Conservation (phyloP, 2,113 vertebrate genomes). For the Charina bottae region DNA sequence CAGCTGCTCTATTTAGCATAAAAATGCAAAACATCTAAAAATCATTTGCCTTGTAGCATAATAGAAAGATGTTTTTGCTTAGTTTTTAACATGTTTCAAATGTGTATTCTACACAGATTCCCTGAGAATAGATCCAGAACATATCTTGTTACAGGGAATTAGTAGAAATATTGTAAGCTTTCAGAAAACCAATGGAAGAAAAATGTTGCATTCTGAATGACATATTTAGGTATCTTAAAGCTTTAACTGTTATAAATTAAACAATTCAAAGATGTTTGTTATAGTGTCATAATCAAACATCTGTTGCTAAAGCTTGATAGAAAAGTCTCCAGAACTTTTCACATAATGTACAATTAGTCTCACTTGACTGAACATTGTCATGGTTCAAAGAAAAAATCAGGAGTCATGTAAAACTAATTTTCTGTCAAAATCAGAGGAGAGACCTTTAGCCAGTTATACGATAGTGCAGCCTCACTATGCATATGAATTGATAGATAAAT, state of each 20-base stretch:
- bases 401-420: conserved; percentile 63
- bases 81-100: conserved; percentile 80
- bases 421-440: conserved; percentile 56
- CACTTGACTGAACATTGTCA: conserved; percentile 43
- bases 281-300: conserved; percentile 62
- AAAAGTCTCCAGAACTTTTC: conserved; percentile 56
- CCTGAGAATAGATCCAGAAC: conserved; percentile 77
- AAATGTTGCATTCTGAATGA: conserved; percentile 77
- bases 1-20: conserved; percentile 81
- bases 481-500: conserved; percentile 23
- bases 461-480: conserved; percentile 7
- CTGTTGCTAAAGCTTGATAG: conserved; percentile 67
- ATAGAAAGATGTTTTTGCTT: conserved; percentile 81
- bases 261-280: conserved; percentile 72
- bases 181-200: conserved; percentile 82
- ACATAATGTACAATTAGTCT: conserved; percentile 56
- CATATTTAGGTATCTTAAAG: conserved; percentile 70
- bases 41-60: conserved; percentile 82
- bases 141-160: conserved; percentile 82
- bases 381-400: conserved; percentile 65
- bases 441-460: conserved; percentile 33
- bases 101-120: conserved; percentile 80
- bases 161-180: conserved; percentile 81
- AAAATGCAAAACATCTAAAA: conserved; percentile 84
- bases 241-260: conserved; percentile 76